Percentiles rank a stretch among this genome's conserved stretches.
phyloP scores from a whole-genome alignment of 2,888 invertebrate genomes.

The Acronicta aceris region DNA sequence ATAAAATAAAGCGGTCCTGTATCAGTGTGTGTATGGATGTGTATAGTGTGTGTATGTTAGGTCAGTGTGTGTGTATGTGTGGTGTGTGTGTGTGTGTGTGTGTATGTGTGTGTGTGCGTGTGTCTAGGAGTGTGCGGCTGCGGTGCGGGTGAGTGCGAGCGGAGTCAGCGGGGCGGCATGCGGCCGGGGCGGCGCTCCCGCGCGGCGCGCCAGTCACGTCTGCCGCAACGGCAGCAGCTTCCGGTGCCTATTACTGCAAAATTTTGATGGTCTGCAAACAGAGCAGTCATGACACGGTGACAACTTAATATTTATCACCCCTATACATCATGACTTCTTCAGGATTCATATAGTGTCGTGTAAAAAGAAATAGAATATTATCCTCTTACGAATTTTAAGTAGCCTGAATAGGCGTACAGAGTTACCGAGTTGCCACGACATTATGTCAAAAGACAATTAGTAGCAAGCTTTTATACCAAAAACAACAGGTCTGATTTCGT shows the following conservation, averaged over 20 bases:
- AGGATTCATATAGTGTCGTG: no score
- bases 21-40: constrained; percentile 21
- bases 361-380: no score
- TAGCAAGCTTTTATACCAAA: no score
- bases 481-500: no score
- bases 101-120: constrained; percentile 10
- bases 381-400: no score
- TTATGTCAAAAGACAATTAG: no score
- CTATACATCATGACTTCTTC: background rate
- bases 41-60: constrained; percentile 12
- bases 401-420: no score
- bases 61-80: constrained; percentile 3
- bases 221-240: constrained; percentile 98
- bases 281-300: constrained; percentile 38
- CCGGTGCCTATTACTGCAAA: constrained; percentile 99
- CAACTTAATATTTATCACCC: constrained; percentile 10
- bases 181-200: constrained; percentile 74
- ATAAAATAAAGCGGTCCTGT: constrained; percentile 39
- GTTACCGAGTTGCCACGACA: no score
- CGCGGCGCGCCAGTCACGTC: constrained; percentile 95
- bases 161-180: constrained; percentile 66
- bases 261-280: constrained; percentile 90
- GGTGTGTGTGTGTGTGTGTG: constrained; percentile 6
- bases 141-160: constrained; percentile 45
- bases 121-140: constrained; percentile 24